Evolutionary conservation across 2,888 invertebrate species (phyloP).

Genomic region (Pedicia rivosa): DNA sequence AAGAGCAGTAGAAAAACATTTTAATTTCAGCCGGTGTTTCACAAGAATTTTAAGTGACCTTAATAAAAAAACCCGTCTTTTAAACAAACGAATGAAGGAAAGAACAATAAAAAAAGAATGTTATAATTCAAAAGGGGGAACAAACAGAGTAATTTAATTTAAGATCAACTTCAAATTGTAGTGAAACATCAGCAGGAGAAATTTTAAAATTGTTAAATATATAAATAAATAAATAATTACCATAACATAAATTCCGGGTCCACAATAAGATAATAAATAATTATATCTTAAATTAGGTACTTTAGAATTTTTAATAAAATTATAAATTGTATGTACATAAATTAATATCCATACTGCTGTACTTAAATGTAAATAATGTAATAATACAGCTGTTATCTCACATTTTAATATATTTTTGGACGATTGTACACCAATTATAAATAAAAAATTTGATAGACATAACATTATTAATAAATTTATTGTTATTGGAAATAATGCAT

Average conservation of each 20-base stretch:
- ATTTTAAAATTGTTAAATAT: slow-evolving; percentile 1
- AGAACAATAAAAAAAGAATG: no score
- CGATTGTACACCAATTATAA: slow-evolving; percentile 49
- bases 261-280: slow-evolving; percentile 42
- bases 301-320: slow-evolving; percentile 32
- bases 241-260: slow-evolving; percentile 47
- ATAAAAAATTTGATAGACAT: slow-evolving; percentile 41
- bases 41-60: no score
- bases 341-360: slow-evolving; percentile 54
- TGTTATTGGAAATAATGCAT: slow-evolving; percentile 33
- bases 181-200: no score
- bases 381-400: slow-evolving; percentile 44
- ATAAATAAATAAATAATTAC: slow-evolving; percentile 30
- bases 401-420: slow-evolving; percentile 43
- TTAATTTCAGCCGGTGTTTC: no score
- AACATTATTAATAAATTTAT: slow-evolving; percentile 45
- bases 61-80: no score
- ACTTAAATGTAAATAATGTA: slow-evolving; percentile 53
- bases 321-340: slow-evolving; percentile 45
- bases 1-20: no score
- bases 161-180: no score
- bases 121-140: no score
- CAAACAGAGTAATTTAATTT: no score
- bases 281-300: slow-evolving; percentile 39
- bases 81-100: no score